Base-by-base conservation (phyloP, 1,140 invertebrate genomes). In the Drosophila burlai region DNA sequence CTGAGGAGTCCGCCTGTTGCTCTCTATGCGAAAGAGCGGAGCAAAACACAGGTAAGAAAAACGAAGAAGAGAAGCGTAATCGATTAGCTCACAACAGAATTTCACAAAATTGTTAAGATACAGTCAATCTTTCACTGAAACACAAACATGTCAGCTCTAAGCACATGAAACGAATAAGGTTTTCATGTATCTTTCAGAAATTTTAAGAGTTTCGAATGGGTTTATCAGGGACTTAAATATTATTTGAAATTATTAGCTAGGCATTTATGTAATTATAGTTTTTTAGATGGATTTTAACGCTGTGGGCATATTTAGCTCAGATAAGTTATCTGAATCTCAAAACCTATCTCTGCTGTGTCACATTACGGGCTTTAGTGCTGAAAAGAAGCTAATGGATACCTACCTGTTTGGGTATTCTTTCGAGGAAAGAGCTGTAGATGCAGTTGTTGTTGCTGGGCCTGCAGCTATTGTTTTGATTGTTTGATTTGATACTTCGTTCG, bases 41-140 rank as follows among this genome's bases (percentile, higher is more conserved):
- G 65, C 86, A 91, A 91, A 91, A 91, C 80, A 89, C 50, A 89
- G 63, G 54, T 18, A 74, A 66, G 74, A 16, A 38, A 76, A 63
- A 10, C 4, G 18, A 34, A 63, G 18, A 34, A 63, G 16, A 61
- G 11, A 76, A 61, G 11, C 50, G 40, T 59, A 75, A 58, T 13
- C 66, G 82, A 76, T 91, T 79, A 76, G 43, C 58, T 75, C 60
- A 69, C 21, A 49, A 60, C 3, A 87, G 76, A 74, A 76, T 87
- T 80, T 82, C 68, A 74, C 74, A 26, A 58, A 83, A 42, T 55
- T n/a, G n/a, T 57, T 57, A 15, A 50, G 36, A 36, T 26, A 61
- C 43, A 71, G 59, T 65, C 43, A 38, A 52, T 24, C 26, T 50
- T 49, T 34, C 24, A 38, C 5, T n/a, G 3, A n/a, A 40, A 10